phyloP scores from a whole-genome alignment of 92 coral and sea anemone genomes.

The Zoanthus sociatus region DNA sequence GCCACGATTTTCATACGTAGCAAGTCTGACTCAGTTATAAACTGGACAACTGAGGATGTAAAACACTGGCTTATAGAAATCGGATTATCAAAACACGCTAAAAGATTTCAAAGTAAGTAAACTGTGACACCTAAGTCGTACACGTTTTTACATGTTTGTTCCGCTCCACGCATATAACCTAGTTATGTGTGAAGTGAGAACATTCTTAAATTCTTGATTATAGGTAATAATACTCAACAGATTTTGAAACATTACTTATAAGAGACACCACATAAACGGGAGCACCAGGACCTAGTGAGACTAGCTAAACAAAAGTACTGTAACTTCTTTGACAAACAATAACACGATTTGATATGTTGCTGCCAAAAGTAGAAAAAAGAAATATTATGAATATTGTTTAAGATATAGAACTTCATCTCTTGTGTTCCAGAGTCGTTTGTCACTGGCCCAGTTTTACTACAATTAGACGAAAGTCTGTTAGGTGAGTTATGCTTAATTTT shows the following conservation, averaged over 20 bases:
- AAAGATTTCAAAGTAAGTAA: constrained; percentile 56
- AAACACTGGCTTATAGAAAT: constrained; percentile 46
- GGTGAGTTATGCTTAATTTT: constrained; percentile 37
- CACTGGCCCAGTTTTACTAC: constrained; percentile 61
- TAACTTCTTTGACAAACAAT: constrained; percentile 35
- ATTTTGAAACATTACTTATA: too few species aligned
- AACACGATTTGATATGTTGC: background rate
- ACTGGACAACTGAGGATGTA: constrained; percentile 53
- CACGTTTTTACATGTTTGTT: background rate
- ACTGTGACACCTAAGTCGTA: background rate
- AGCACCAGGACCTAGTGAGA: background rate
- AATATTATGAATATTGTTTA: too few species aligned
- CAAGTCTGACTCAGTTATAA: constrained; percentile 38
- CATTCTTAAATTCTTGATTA: too few species aligned
- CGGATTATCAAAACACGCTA: constrained; percentile 60
- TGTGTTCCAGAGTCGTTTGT: constrained; percentile 45
- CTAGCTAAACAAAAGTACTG: background rate
- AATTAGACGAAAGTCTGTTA: constrained; percentile 57
- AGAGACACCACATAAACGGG: too few species aligned
- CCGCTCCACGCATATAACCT: background rate
- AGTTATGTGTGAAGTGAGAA: background rate
- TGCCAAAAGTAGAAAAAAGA: background rate
- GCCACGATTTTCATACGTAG: constrained; percentile 23
- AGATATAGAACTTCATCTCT: too few species aligned
- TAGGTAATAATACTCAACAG: too few species aligned